Evolutionary conservation across 2,113 vertebrate genomes (phyloP).

Genomic region (Pionites leucogaster): DNA sequence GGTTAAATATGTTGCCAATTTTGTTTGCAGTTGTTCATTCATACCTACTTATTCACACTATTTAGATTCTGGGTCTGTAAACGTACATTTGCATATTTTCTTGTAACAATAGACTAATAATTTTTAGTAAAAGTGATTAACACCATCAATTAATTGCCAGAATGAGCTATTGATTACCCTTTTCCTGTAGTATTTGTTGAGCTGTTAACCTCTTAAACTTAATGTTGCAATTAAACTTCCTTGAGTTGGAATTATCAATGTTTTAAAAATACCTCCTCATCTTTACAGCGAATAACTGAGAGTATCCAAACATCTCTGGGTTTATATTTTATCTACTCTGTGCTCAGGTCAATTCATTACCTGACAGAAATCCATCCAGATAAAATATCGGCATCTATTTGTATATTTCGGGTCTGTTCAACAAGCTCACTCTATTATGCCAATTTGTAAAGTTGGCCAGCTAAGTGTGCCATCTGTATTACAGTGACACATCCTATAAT

Average conservation of each 20-base stretch:
- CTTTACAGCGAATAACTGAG: background rate
- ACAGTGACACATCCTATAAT: background rate
- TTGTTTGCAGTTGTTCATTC: background rate
- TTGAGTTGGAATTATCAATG: background rate
- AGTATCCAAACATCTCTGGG: background rate
- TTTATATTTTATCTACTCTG: background rate
- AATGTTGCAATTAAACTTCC: background rate
- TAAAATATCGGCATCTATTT: constrained; percentile 21
- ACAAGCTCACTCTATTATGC: constrained; percentile 13
- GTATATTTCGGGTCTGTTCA: background rate
- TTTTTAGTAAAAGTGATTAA: background rate
- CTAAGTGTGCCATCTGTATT: constrained; percentile 22
- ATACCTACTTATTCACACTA: background rate
- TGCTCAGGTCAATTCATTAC: background rate
- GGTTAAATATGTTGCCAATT: background rate
- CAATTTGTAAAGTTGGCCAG: constrained; percentile 22
- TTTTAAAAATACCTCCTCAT: background rate
- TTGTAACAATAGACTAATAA: background rate
- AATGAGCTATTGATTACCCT: background rate
- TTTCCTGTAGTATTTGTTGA: background rate
- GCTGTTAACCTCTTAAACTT: background rate
- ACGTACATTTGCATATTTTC: background rate
- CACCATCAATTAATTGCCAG: background rate
- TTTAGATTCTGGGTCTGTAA: background rate
- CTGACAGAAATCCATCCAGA: constrained; percentile 1